phyloP scores from a whole-genome alignment of 2,113 vertebrate genomes.

The Bubo blakistoni region DNA sequence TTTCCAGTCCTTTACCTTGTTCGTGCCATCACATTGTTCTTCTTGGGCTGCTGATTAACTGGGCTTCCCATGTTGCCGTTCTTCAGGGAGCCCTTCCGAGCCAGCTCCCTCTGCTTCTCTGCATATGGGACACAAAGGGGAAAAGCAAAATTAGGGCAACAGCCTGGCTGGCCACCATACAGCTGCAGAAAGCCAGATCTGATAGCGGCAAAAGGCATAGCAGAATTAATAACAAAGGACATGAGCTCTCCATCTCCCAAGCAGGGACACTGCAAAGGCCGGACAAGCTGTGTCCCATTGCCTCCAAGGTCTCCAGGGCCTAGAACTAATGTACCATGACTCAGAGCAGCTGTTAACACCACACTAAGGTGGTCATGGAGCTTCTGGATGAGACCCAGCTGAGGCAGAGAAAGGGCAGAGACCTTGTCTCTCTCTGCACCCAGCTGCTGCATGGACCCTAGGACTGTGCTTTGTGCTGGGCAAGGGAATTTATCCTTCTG shows the following conservation, averaged over 20 bases:
- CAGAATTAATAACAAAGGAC: background rate
- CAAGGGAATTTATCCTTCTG: background rate
- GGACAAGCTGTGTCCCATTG: background rate
- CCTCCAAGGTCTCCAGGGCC: background rate
- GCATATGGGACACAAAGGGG: conserved; percentile 57
- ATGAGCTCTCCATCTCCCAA: background rate
- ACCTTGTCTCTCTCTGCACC: background rate
- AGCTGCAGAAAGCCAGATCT: background rate
- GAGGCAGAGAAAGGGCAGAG: background rate
- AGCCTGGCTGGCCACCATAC: background rate
- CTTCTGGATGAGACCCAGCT: background rate
- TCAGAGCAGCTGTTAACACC: background rate
- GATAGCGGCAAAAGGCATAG: background rate
- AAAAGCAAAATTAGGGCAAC: conserved; percentile 33
- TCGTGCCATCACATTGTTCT: conserved; percentile 97
- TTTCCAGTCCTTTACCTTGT: conserved; percentile 81
- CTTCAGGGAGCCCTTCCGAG: conserved; percentile 94
- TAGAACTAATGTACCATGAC: background rate
- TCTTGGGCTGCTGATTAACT: conserved; percentile 98
- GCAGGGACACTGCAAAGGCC: background rate
- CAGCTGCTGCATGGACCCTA: background rate
- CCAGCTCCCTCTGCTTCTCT: conserved; percentile 98
- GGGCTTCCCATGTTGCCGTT: conserved; percentile 91
- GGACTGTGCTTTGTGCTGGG: background rate
- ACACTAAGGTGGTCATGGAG: background rate